These are phyloP conservation scores for Sturnira hondurensis DNA, from an alignment of 2,113 vertebrate species.

Conservation along the genomic window DNA sequence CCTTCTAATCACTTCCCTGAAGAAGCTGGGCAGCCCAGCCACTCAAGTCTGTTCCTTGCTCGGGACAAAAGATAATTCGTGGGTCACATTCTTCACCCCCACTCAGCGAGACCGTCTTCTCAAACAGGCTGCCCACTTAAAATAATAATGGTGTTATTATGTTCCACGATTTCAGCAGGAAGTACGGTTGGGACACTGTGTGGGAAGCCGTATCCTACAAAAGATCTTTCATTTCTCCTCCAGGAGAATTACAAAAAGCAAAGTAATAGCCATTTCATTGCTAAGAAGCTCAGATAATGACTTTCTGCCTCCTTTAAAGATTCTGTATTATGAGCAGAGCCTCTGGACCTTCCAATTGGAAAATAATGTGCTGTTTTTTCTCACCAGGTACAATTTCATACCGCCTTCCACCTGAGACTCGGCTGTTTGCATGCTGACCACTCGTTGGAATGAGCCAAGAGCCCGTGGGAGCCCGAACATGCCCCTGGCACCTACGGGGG, in stretches of 20 bases:
- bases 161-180: background rate
- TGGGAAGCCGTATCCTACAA: background rate
- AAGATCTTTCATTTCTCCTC: background rate
- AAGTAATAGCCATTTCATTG: background rate
- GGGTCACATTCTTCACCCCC: background rate
- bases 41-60: background rate
- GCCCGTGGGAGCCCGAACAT: background rate
- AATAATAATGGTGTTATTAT: background rate
- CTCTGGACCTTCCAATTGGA: background rate
- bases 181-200: background rate
- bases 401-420: background rate
- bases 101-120: background rate
- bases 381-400: background rate
- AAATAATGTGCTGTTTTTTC: background rate
- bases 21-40: background rate
- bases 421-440: background rate
- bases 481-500: fast-evolving
- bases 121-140: background rate
- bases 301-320: background rate
- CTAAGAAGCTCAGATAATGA: background rate
- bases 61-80: background rate
- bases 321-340: background rate
- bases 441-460: background rate
- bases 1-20: background rate
- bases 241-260: background rate